Conservation (phyloP, 2,797 vertebrate species). For the Simalia tracyae region DNA sequence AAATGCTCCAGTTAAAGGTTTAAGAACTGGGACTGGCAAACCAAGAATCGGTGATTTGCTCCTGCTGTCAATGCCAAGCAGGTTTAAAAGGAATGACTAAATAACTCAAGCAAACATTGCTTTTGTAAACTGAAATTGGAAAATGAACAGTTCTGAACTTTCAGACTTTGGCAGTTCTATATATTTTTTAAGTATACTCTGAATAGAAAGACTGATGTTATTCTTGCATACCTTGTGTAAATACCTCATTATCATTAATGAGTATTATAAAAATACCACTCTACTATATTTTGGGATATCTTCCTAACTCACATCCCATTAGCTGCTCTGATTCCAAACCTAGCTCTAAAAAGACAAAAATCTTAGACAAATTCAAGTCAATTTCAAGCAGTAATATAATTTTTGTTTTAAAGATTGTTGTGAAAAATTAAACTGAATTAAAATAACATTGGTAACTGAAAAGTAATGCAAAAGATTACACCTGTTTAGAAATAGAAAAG, state of each 20-base stretch:
- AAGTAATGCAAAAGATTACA: background rate
- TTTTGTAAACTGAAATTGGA: background rate
- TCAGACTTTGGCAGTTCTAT: background rate
- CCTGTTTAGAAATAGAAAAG: background rate
- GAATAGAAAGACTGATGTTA: background rate
- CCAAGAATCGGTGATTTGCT: background rate
- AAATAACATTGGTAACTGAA: background rate
- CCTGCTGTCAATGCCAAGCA: constrained; percentile 14
- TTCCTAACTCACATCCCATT: constrained; percentile 22
- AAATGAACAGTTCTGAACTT: background rate
- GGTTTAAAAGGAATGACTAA: constrained; percentile 22
- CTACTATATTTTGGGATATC: background rate
- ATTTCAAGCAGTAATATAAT: background rate
- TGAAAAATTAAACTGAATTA: constrained; percentile 18
- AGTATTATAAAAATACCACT: background rate
- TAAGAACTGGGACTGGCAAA: background rate
- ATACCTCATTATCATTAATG: background rate
- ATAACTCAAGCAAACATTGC: constrained; percentile 15
- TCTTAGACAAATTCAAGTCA: background rate
- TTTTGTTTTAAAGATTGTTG: background rate
- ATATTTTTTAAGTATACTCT: background rate
- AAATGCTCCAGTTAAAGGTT: constrained; percentile 17
- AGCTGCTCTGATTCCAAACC: constrained; percentile 29
- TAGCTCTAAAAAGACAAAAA: background rate
- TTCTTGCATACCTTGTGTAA: background rate